Evolutionary conservation across 2,888 invertebrate genomes (phyloP).

Genomic region (Axea sp.): DNA sequence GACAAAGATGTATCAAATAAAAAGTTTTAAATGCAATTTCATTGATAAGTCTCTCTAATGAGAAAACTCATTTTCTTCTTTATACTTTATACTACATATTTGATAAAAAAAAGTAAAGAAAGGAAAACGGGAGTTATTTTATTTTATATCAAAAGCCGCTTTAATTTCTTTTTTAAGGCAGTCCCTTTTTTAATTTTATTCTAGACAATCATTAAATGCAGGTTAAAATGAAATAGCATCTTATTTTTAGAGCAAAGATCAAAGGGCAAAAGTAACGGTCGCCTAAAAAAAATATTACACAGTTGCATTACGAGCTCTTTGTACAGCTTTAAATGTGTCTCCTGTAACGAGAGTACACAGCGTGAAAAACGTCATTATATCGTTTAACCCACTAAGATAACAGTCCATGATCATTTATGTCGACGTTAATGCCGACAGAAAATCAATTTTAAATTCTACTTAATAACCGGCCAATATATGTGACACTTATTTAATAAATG

Average conservation of each 20-base stretch:
- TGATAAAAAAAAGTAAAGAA: too few species aligned
- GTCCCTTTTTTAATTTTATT: too few species aligned
- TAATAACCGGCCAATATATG: constrained; percentile 42
- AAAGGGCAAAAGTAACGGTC: not conserved
- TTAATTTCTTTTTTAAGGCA: too few species aligned
- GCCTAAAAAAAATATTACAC: constrained; percentile 6
- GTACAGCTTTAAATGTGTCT: constrained; percentile 34
- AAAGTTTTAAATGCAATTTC: not conserved
- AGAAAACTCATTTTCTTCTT: constrained; percentile 2
- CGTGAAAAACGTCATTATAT: constrained; percentile 57
- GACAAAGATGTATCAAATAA: constrained; percentile 3
- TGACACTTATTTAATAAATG: constrained; percentile 14
- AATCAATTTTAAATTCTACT: constrained; percentile 54
- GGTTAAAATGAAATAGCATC: too few species aligned
- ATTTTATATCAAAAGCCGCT: too few species aligned
- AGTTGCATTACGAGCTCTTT: not conserved
- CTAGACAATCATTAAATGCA: too few species aligned
- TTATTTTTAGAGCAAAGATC: too few species aligned
- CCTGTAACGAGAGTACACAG: constrained; percentile 47
- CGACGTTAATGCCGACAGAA: constrained; percentile 50
- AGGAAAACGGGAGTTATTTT: too few species aligned
- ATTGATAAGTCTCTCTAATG: not conserved
- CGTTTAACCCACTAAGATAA: constrained; percentile 67
- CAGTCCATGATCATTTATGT: constrained; percentile 60
- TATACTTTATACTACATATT: too few species aligned